Evolutionary conservation across 2,797 vertebrate genomes (phyloP).

Genomic region (Leptodactylus fallax): DNA sequence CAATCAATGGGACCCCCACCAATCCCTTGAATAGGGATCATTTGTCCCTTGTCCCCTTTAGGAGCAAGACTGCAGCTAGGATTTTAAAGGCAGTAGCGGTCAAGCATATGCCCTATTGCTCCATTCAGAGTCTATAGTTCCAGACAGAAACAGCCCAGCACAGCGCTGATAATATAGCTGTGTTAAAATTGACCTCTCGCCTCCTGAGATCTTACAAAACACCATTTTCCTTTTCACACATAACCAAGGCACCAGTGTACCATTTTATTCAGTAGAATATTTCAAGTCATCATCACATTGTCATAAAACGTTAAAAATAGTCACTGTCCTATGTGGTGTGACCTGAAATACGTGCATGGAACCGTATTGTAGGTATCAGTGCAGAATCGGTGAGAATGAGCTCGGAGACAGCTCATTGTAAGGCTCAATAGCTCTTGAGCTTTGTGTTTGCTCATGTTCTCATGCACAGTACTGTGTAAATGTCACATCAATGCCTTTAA

Average conservation of each 20-base stretch:
- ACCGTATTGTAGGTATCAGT: background rate
- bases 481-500: slow-evolving; percentile 47
- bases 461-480: slow-evolving; percentile 12
- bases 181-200: background rate
- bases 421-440: slow-evolving; percentile 13
- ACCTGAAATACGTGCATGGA: background rate
- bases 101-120: too few species aligned
- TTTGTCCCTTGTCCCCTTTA: too few species aligned
- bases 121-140: too few species aligned
- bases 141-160: too few species aligned
- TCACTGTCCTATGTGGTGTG: background rate
- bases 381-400: background rate
- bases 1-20: too few species aligned
- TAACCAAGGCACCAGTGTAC: background rate
- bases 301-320: background rate
- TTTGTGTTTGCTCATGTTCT: slow-evolving; percentile 41
- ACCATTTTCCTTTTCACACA: background rate
- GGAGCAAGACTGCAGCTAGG: too few species aligned
- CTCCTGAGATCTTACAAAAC: background rate
- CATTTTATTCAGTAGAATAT: background rate
- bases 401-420: slow-evolving; percentile 24
- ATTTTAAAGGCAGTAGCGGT: too few species aligned
- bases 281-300: background rate
- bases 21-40: too few species aligned
- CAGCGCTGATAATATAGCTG: too few species aligned